These are phyloP conservation scores for Thaleichthys pacificus DNA, from an alignment of 2,797 vertebrate species.

Conservation along the genomic window DNA sequence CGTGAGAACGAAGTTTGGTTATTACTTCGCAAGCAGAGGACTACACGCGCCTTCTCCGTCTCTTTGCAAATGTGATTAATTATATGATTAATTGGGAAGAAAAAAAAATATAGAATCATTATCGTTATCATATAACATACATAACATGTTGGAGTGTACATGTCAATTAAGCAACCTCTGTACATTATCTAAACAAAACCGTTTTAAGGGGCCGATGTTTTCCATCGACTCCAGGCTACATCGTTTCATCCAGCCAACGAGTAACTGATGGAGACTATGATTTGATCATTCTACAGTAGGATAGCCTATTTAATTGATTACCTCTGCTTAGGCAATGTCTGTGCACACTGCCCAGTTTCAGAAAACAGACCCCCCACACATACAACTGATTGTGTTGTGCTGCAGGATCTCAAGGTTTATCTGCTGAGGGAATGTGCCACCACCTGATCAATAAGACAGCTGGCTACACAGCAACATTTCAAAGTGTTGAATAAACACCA, in stretches of 20 bases:
- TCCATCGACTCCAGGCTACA: background rate
- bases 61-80: background rate
- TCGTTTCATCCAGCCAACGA: background rate
- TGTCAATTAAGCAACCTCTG: too few relatives aligned
- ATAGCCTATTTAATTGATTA: too few relatives aligned
- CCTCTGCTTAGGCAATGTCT: too few relatives aligned
- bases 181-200: background rate
- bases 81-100: too few relatives aligned
- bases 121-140: too few relatives aligned
- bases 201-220: background rate
- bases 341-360: background rate
- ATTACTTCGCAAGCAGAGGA: constrained; percentile 43
- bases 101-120: too few relatives aligned
- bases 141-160: too few relatives aligned
- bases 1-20: constrained; percentile 42
- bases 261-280: background rate
- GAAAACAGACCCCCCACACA: background rate
- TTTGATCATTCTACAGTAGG: too few relatives aligned
- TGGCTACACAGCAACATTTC: background rate
- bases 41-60: background rate
- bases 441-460: background rate
- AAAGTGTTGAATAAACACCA: too few relatives aligned
- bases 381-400: background rate
- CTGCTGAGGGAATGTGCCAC: background rate
- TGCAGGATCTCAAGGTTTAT: background rate